Evolutionary conservation across 2,797 vertebrate species (phyloP).

Genomic region (Protonibea diacanthus): DNA sequence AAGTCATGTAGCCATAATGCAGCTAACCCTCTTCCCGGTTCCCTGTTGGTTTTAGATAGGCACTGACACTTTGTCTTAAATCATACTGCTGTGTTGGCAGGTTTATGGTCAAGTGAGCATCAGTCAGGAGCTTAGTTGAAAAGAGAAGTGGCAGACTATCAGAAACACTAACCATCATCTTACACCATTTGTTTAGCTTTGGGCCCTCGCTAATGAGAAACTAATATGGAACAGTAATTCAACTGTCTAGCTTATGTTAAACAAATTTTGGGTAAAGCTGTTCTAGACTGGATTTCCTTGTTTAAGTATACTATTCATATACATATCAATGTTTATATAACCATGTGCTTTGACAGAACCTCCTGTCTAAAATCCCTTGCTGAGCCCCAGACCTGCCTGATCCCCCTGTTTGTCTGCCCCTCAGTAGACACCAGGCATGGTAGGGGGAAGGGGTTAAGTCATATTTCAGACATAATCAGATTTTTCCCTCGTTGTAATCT

Average conservation of each 20-base stretch:
- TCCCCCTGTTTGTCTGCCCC: slow-evolving; percentile 70
- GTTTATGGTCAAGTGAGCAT: slow-evolving; percentile 75
- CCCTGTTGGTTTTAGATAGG: slow-evolving; percentile 60
- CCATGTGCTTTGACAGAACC: slow-evolving; percentile 42
- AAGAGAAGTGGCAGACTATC: slow-evolving; percentile 63
- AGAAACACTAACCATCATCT: slow-evolving; percentile 65
- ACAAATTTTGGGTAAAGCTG: slow-evolving; percentile 2
- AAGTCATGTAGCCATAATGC: slow-evolving; percentile 65
- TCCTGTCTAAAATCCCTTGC: slow-evolving; percentile 57
- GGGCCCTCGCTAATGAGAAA: slow-evolving; percentile 12
- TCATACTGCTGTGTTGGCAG: slow-evolving; percentile 67
- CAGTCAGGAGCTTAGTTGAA: slow-evolving; percentile 61
- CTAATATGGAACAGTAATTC: slow-evolving; percentile 4
- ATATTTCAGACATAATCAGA: slow-evolving; percentile 81
- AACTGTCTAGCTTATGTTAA: not conserved
- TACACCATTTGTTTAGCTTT: slow-evolving; percentile 39
- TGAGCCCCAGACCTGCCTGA: slow-evolving; percentile 71
- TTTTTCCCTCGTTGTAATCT: slow-evolving; percentile 71
- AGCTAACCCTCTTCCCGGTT: slow-evolving; percentile 56
- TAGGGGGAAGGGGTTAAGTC: slow-evolving; percentile 74
- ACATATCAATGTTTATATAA: slow-evolving; percentile 43
- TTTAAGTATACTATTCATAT: slow-evolving; percentile 14
- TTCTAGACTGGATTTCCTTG: slow-evolving; percentile 9
- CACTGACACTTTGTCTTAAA: slow-evolving; percentile 73
- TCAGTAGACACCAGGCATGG: slow-evolving; percentile 47